phyloP scores from a whole-genome alignment of 2,888 invertebrate genomes.

The Parnassius orleans region DNA sequence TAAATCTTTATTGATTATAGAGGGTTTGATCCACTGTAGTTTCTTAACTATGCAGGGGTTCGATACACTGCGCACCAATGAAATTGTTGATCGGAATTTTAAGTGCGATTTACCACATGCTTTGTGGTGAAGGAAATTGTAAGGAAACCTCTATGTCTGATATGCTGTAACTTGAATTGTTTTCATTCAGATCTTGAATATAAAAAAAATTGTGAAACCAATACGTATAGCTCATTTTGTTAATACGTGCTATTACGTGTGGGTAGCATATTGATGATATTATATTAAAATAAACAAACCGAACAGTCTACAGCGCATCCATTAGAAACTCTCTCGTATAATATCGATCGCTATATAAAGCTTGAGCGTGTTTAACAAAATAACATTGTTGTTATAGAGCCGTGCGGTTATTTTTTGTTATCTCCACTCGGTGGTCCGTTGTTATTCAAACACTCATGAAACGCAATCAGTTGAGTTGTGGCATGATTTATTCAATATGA shows the following conservation, averaged over 20 bases:
- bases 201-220: neutral
- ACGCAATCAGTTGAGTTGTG: constrained; percentile 9
- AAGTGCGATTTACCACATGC: no score
- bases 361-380: constrained; percentile 55
- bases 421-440: constrained; percentile 56
- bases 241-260: neutral
- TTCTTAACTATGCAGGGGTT: no score
- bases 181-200: no score
- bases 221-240: neutral
- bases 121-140: no score
- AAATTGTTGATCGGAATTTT: no score
- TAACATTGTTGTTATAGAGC: constrained; percentile 53
- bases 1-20: no score
- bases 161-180: no score
- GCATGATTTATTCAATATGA: neutral
- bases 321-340: constrained; percentile 32
- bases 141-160: no score
- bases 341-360: constrained; percentile 49
- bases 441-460: constrained; percentile 50
- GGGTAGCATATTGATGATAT: constrained; percentile 19
- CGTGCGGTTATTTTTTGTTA: constrained; percentile 35
- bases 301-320: constrained; percentile 16
- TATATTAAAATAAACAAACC: constrained; percentile 37
- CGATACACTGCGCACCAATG: no score
- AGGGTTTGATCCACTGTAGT: no score